Base-by-base conservation (phyloP, 2,113 vertebrate species). In the Geococcyx californianus region DNA sequence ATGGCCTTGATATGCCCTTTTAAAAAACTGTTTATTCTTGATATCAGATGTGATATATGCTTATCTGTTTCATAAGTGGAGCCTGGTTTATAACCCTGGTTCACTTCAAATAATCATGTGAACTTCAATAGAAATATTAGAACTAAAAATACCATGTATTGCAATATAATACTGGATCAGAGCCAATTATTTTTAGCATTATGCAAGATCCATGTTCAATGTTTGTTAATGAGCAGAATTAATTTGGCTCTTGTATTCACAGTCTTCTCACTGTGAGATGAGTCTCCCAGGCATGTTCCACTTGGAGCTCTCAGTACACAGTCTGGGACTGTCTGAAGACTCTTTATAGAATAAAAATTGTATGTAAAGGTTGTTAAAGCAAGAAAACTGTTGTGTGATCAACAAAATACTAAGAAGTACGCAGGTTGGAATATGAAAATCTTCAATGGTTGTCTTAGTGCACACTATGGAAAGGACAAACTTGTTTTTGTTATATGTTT, bases 231-330 rank as follows among this genome's bases (percentile, higher is more conserved):
- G 17, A 84, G 34, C 10, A 49, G 51, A 54, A 49, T 64, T 69
- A 52, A 59, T 77, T 76, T 67, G 34, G 24, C 26, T 49, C 45
- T 36, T 1, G 0, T 5, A 10, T 69, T 75, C 21, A 14, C 4
- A 4, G 29, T 34, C 16, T 10, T 67, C 29, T 67, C 20, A 6
- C 40, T 28, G 38, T 66, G 25, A 58, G 7, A 5, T 0, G 8
- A 52, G 0, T 64, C 25, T 56, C 17, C 8, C 21, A 55, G 51
- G 21, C 31, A 33, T 0, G 0, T 34, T 72, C 17, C 6, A 13
- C 12, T 60, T 44, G 16, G 11, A 47, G 33, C 12, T 73, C 19
- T 56, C 26, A 6, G 6, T 29, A 31, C 29, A 2, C 6, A 18
- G 23, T 10, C 26, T 40, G 38, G 38, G 52, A 29, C 16, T 24